Evolutionary conservation across 2,888 invertebrate species (phyloP), one percentile per base, ranked within the genome.

Genomic region (Incurvaria masculella): DNA sequence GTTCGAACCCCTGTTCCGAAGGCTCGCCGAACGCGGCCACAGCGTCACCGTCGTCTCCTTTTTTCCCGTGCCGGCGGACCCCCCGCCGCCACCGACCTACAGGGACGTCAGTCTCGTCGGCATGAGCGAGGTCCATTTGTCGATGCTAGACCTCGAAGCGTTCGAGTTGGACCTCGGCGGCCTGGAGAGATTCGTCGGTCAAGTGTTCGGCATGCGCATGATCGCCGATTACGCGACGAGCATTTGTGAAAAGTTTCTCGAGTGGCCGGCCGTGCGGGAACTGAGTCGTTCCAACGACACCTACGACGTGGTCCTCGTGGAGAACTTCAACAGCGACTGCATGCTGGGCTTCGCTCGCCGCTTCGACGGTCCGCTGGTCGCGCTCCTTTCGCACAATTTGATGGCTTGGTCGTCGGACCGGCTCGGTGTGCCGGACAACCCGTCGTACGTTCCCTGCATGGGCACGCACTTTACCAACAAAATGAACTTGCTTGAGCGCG

Each of bases 271-370:
- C 2, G 52, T 79, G 23, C 59, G 62, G 1, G 69, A 69, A 10
- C 68, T 66, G 8, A 50, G 79, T 53, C 63, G 66, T 51, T 62
- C 63, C 27, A 49, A 57, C 11, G 57, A 57, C 1, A 66, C 73
- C n/a, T 88, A 85, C 54, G 88, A 89, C 59, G 57, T 86, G 11
- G 63, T 86, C 10, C 60, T 87, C 8, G 72, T 81, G 19, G 86
- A 86, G 60, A 74, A 80, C 52, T 87, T 87, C 53, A 82, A 80
- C 54, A 80, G 83, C 26, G 85, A 87, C 55, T 87, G 87, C 50
- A 80, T 84, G 64, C 61, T 86, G 44, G 85, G 82, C 1, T 63
- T 87, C 46, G 74, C 79, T 1, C 74, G 85, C 60, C 59, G 81
- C 21, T 71, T 85, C 54, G 69, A 78, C 46, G 76, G 80, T 5